Percentiles rank a stretch among this genome's conserved stretches.
Conservation (phyloP, 2,113 vertebrate genomes). For the Fulica atra region DNA sequence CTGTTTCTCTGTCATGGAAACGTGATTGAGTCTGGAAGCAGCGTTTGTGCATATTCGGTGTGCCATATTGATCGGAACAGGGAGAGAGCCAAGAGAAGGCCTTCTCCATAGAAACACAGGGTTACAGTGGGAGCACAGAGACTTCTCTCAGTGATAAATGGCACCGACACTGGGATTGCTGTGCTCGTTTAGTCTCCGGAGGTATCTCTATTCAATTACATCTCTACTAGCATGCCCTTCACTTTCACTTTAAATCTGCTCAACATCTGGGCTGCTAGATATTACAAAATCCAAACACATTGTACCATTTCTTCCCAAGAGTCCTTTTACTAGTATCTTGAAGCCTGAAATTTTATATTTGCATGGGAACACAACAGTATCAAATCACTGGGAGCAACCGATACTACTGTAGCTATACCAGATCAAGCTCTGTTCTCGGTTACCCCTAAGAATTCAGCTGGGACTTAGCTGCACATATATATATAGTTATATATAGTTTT, state of each 20-base stretch:
- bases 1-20: background rate
- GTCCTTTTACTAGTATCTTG: background rate
- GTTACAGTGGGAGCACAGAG: background rate
- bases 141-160: background rate
- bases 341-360: background rate
- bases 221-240: background rate
- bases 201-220: background rate
- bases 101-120: background rate
- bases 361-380: background rate
- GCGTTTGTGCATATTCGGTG: background rate
- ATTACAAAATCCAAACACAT: background rate
- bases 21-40: background rate
- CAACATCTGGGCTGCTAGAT: background rate
- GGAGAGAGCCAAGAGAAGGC: background rate
- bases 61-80: background rate
- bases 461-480: background rate
- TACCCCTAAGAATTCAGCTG: background rate
- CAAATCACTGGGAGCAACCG: background rate
- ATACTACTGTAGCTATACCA: background rate
- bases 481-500: background rate
- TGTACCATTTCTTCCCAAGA: background rate
- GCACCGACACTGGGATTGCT: background rate
- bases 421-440: background rate
- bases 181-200: background rate
- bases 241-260: conserved; percentile 8